Conservation (phyloP, 2,797 vertebrate species). For the Anisognathus igniventris region DNA sequence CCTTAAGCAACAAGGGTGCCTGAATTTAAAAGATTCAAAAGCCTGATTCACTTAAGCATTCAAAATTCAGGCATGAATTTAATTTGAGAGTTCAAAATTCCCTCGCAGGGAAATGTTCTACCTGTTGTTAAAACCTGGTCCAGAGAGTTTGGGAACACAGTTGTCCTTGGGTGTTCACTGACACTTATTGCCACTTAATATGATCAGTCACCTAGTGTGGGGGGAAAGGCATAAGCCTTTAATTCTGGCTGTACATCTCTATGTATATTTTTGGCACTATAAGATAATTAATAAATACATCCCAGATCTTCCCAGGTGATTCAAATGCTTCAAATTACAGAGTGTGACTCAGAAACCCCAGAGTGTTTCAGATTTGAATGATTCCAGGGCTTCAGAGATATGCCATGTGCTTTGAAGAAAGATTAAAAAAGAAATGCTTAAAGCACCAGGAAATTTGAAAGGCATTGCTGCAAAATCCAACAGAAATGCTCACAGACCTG, state of each 20-base stretch:
- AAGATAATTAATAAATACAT: conserved; percentile 53
- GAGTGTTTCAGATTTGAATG: conserved; percentile 37
- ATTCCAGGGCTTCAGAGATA: conserved; percentile 38
- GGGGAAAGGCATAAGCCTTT: not conserved
- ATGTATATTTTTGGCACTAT: not conserved
- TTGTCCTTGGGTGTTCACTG: not conserved
- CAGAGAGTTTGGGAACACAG: not conserved
- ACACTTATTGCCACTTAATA: not conserved
- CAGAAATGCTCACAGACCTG: conserved; percentile 28
- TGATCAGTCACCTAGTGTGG: not conserved
- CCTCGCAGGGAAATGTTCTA: not conserved
- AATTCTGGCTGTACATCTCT: not conserved
- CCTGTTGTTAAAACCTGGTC: not conserved
- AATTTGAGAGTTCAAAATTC: not conserved
- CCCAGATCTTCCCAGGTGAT: not conserved
- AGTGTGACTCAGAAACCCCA: conserved; percentile 22
- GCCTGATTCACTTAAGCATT: not conserved
- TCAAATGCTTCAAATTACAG: conserved; percentile 26
- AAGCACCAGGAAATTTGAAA: conserved; percentile 47
- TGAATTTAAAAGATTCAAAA: not conserved
- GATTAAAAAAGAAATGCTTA: conserved; percentile 42
- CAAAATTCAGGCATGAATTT: not conserved
- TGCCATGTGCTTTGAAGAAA: conserved; percentile 28
- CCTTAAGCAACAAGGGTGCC: not conserved
- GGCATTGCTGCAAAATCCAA: not conserved